Base-by-base conservation (phyloP, 2,797 vertebrate species). In the Alca torda region DNA sequence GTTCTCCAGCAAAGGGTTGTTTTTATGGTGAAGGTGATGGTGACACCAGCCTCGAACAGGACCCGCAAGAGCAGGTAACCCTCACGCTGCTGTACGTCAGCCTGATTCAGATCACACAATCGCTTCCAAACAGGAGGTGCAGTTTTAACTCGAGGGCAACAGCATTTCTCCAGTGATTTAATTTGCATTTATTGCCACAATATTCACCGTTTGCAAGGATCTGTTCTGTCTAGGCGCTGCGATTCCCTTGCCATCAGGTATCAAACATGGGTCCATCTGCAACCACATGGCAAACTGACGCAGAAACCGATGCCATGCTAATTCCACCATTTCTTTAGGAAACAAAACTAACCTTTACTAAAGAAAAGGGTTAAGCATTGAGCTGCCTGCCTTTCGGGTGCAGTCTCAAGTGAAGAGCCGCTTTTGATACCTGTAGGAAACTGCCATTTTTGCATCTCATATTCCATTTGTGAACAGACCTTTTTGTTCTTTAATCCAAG, bases 401-500 rank as follows among this genome's bases (percentile, higher is more conserved):
- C 50, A 8, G 72, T 73, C 90, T 75, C 78, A 70, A 89, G 68
- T 6, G 37, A 89, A 78, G 61, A 92, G 69, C 76, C 43, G 35
- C 0, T 25, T 93, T 75, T 93, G 96, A 85, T 91, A 95, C 90
- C 69, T 85, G 89, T 16, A 96, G 92, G 86, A 95, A 95, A 91
- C 93, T 87, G 83, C 82, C 46, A 13, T 24, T 84, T 96, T 72
- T 91, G 73, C 87, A 85, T 94, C 79, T 93, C 76, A 6, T 90
- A 96, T 93, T 96, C 94, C 81, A 90, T 67, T 63, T 83, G 84
- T 81, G 85, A 96, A 61, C 82, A 87, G 90, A 78, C 46, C 85
- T 94, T 90, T 93, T 84, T 93, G 89, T 95, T 90, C 90, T 96
- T 97, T 88, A 96, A 87, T 90, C 87, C 90, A 69, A 88, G 63